Evolutionary conservation across 1,140 invertebrate genomes (phyloP).

Genomic region (Adoxophyes honmai): DNA sequence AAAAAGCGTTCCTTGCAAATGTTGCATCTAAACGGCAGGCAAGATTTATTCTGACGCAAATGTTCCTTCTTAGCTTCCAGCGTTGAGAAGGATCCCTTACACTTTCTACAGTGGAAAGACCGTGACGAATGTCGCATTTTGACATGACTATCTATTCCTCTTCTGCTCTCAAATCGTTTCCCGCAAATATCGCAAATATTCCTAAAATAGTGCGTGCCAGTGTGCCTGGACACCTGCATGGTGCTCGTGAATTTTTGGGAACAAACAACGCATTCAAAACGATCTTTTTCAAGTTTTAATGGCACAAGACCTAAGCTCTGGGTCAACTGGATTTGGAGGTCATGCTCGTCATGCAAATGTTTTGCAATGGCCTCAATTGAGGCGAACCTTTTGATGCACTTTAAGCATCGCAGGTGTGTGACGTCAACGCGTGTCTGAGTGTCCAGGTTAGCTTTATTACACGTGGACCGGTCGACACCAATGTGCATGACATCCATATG

Average conservation of each 20-base stretch:
- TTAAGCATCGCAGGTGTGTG: slow-evolving; percentile 15
- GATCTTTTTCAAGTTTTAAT: slow-evolving; percentile 19
- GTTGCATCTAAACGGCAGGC: slow-evolving; percentile 9
- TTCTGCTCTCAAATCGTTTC: slow-evolving; percentile 17
- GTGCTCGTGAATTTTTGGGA: slow-evolving; percentile 11
- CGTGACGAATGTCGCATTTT: slow-evolving; percentile 3
- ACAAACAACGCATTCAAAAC: slow-evolving; percentile 19
- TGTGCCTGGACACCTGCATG: slow-evolving; percentile 18
- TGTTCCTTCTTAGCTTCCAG: slow-evolving; percentile 20
- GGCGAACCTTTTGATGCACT: background rate
- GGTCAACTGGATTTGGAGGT: slow-evolving; percentile 7
- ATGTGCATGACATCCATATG: background rate
- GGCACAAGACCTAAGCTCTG: slow-evolving; percentile 16
- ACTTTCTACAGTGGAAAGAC: slow-evolving; percentile 15
- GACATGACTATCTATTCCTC: slow-evolving; percentile 17
- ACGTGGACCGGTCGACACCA: slow-evolving; percentile 5
- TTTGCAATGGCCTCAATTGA: slow-evolving; percentile 1
- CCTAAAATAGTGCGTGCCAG: slow-evolving; percentile 20
- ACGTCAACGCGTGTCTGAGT: slow-evolving; percentile 8
- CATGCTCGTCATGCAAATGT: slow-evolving; percentile 21
- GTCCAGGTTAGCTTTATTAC: background rate
- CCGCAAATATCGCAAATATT: slow-evolving; percentile 25
- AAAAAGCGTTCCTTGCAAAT: slow-evolving; percentile 16
- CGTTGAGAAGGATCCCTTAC: slow-evolving; percentile 11
- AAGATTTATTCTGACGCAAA: slow-evolving; percentile 2